A percentile compares a stretch with the other conserved stretches of the same genome.
These are phyloP conservation scores for Tragelaphus imberbis DNA, from an alignment of 2,113 vertebrate species.

Conservation along the genomic window DNA sequence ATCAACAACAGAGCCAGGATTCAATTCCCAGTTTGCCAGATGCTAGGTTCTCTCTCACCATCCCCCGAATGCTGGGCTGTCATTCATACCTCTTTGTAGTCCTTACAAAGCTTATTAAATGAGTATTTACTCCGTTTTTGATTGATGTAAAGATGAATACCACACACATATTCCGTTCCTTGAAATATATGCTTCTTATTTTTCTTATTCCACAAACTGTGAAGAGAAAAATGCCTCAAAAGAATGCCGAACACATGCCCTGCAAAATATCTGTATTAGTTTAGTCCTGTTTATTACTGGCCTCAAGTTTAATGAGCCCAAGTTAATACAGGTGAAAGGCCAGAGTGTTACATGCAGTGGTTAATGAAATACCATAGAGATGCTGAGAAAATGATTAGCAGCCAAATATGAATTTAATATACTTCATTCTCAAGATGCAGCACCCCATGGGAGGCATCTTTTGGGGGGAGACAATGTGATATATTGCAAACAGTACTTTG, in stretches of 20 bases:
- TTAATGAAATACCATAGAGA: slow-evolving; percentile 66
- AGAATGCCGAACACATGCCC: slow-evolving; percentile 24
- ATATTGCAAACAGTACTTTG: neutral
- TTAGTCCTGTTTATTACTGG: slow-evolving; percentile 55
- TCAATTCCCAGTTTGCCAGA: neutral
- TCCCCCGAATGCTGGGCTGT: neutral
- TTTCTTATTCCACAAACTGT: neutral
- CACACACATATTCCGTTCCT: neutral
- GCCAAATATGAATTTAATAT: slow-evolving; percentile 65
- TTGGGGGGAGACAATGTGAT: neutral
- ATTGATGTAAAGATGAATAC: neutral
- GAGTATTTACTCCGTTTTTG: neutral
- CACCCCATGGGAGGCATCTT: slow-evolving; percentile 19
- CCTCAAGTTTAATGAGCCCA: slow-evolving; percentile 64
- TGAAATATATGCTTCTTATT: neutral
- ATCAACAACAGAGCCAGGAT: neutral
- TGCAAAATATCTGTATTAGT: slow-evolving; percentile 51
- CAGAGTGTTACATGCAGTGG: slow-evolving; percentile 50
- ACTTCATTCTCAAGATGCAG: slow-evolving; percentile 50
- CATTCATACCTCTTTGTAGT: neutral
- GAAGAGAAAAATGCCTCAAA: neutral
- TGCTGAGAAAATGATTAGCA: slow-evolving; percentile 64
- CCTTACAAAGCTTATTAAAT: neutral
- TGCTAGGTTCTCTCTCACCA: neutral
- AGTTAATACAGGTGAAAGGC: slow-evolving; percentile 64